phyloP scores from a whole-genome alignment of 2,113 vertebrate species.

The Lophura nycthemera region DNA sequence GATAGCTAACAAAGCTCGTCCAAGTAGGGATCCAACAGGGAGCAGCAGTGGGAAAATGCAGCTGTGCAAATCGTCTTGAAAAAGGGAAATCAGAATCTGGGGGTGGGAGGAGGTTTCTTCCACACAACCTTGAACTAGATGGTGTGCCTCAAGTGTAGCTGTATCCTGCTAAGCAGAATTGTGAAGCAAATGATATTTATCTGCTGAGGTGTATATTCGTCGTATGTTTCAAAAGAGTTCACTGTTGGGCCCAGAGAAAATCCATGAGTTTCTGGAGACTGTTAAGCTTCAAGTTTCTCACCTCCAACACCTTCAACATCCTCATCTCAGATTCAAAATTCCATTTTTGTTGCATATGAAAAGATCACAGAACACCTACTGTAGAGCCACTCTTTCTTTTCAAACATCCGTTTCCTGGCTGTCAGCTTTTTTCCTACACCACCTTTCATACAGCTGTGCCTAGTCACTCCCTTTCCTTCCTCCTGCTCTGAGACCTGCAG shows the following conservation, averaged over 20 bases:
- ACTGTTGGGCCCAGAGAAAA: not conserved
- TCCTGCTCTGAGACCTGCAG: not conserved
- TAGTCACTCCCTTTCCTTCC: slow-evolving; percentile 65
- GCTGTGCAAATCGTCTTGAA: not conserved
- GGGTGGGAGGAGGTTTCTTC: not conserved
- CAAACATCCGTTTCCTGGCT: slow-evolving; percentile 23
- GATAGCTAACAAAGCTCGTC: not conserved
- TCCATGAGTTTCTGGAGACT: not conserved
- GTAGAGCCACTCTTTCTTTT: not conserved
- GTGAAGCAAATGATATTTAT: not conserved
- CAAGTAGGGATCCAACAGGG: not conserved
- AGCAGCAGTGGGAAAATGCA: not conserved
- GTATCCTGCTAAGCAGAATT: not conserved
- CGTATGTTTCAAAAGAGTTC: not conserved
- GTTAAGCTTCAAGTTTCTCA: not conserved
- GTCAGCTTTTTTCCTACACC: slow-evolving; percentile 26
- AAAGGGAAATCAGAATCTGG: not conserved
- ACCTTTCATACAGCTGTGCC: not conserved
- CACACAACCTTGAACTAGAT: not conserved
- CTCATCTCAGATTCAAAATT: not conserved
- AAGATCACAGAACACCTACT: slow-evolving; percentile 22
- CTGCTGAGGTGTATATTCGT: not conserved
- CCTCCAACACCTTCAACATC: not conserved
- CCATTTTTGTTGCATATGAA: not conserved
- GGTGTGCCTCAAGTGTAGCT: not conserved